Conservation (phyloP, 2,888 invertebrate genomes). For the Tridacna crocea region DNA sequence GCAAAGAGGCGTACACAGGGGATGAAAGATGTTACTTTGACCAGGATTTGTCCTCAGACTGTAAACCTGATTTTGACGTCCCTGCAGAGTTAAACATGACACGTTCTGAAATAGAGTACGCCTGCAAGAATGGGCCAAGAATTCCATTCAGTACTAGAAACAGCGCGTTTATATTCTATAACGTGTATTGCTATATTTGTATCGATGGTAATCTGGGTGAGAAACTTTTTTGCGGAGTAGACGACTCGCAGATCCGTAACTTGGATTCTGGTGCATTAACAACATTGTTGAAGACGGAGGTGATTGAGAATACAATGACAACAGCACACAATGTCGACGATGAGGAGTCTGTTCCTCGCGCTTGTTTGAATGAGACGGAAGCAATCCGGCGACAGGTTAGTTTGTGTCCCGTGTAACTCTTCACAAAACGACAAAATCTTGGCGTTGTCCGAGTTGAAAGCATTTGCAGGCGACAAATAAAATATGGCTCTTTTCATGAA, state of each 20-base stretch:
- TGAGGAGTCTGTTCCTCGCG: no score
- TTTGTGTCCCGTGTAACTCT: no score
- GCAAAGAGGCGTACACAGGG: background rate
- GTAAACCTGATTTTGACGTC: background rate
- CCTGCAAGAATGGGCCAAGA: background rate
- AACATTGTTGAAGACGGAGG: background rate
- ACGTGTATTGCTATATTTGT: constrained; percentile 6
- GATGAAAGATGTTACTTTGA: background rate
- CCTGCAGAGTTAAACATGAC: background rate
- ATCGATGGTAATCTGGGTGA: background rate
- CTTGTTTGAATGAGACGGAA: no score
- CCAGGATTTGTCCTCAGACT: background rate
- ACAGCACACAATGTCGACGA: no score
- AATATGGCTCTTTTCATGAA: no score
- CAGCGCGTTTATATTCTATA: background rate
- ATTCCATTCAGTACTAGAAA: background rate
- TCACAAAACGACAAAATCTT: no score
- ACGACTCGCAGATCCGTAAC: background rate
- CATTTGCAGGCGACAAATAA: no score
- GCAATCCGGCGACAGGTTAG: no score
- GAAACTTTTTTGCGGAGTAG: background rate
- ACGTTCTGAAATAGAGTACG: background rate
- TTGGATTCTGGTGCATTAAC: background rate
- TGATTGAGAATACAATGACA: no score
- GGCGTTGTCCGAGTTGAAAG: no score